Percentiles rank a stretch among this genome's conserved stretches.
Conservation (phyloP, 2,888 invertebrate species). For the Hesperia comma region DNA sequence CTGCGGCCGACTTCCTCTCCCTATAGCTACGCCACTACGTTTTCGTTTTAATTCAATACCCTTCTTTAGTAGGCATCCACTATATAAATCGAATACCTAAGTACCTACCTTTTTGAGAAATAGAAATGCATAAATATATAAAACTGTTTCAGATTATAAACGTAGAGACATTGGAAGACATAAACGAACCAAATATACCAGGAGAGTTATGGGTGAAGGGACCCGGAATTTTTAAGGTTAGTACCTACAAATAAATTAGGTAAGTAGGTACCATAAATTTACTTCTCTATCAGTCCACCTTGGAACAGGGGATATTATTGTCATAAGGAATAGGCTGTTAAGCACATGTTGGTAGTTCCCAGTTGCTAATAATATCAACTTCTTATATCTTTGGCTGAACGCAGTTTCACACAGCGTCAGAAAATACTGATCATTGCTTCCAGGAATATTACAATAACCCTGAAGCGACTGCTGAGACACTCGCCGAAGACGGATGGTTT, state of each 20-base stretch:
- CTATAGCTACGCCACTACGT: no score
- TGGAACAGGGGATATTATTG: not conserved
- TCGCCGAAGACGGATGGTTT: slow-evolving; percentile 74
- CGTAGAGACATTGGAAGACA: slow-evolving; percentile 66
- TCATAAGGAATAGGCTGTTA: no score
- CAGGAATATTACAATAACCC: slow-evolving; percentile 74
- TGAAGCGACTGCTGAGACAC: slow-evolving; percentile 66
- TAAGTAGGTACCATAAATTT: no score
- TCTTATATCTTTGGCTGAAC: no score
- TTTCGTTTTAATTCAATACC: no score
- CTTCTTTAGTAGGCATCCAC: no score
- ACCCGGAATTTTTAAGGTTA: slow-evolving; percentile 70
- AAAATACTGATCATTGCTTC: slow-evolving; percentile 38
- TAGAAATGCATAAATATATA: not conserved
- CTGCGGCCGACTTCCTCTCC: no score
- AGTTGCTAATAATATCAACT: no score
- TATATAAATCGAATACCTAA: no score
- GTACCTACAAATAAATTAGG: no score
- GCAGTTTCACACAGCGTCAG: no score
- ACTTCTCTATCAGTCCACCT: not conserved
- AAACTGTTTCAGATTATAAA: slow-evolving; percentile 70
- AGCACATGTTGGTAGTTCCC: no score
- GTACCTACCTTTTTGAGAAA: not conserved
- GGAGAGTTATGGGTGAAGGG: slow-evolving; percentile 82
- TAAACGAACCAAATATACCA: slow-evolving; percentile 67